phyloP scores from a whole-genome alignment of 2,113 vertebrate species.

The Psilopogon haemacephalus region DNA sequence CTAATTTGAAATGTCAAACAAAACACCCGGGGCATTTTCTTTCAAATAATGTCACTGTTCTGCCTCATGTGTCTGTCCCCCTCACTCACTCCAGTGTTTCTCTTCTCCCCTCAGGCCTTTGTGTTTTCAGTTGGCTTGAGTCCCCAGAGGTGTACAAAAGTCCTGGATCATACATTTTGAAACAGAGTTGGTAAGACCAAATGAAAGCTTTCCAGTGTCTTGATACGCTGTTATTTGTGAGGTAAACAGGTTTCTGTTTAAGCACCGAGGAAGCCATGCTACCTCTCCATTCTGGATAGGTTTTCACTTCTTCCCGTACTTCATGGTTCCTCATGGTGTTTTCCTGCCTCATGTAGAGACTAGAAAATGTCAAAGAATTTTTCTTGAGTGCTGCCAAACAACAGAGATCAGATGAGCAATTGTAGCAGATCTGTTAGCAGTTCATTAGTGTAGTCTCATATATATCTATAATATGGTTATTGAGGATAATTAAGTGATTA shows the following conservation, averaged over 20 bases:
- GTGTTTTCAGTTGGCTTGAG: background rate
- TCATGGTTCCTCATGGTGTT: background rate
- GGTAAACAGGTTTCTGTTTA: background rate
- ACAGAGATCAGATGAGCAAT: background rate
- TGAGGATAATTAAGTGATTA: slow-evolving; percentile 38
- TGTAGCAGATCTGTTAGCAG: background rate
- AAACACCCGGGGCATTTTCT: background rate
- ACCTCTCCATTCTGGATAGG: background rate
- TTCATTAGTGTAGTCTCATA: background rate
- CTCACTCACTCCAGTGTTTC: background rate
- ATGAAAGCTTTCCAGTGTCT: background rate
- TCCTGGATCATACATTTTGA: background rate
- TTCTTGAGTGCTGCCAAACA: slow-evolving; percentile 7
- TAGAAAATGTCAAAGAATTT: background rate
- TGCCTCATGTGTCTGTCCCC: background rate
- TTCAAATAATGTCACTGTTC: fast-evolving
- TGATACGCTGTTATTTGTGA: background rate
- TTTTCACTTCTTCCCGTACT: background rate
- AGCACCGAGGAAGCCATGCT: background rate
- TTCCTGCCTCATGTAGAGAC: background rate
- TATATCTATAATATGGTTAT: slow-evolving; percentile 3
- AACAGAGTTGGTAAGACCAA: background rate
- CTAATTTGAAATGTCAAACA: background rate
- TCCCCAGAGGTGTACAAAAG: background rate
- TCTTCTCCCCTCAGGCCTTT: background rate